These are phyloP conservation scores for Suncus etruscus DNA, from an alignment of 2,113 vertebrate genomes.

Conservation along the genomic window DNA sequence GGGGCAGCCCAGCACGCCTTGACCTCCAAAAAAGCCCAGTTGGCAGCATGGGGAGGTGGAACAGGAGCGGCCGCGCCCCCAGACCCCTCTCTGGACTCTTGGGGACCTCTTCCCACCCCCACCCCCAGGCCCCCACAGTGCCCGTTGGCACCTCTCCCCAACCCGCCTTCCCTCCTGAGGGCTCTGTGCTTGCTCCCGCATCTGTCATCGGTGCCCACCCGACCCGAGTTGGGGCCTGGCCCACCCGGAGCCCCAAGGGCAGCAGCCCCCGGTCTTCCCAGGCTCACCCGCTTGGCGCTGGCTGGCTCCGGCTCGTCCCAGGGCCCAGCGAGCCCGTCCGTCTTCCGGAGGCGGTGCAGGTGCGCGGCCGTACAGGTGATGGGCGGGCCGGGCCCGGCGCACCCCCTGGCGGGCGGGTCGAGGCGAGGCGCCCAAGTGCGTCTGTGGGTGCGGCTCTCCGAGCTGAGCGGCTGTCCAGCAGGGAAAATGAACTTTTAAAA, in stretches of 20 bases:
- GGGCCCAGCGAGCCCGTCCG: conserved; percentile 36
- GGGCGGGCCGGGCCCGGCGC: conserved; percentile 58
- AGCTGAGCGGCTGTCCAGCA: too few species aligned
- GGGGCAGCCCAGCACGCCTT: not conserved
- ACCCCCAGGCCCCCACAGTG: not conserved
- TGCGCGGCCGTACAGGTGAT: conserved; percentile 73
- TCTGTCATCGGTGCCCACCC: not conserved
- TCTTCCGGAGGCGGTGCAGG: conserved; percentile 79
- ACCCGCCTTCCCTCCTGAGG: not conserved
- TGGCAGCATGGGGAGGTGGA: too few species aligned
- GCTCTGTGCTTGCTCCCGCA: not conserved
- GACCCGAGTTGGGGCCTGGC: not conserved
- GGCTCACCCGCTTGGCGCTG: conserved; percentile 62
- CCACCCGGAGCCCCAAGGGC: not conserved
- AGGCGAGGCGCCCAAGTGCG: not conserved
- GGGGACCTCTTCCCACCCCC: not conserved
- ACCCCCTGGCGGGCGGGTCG: conserved; percentile 54
- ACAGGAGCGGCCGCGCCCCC: not conserved
- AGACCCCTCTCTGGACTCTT: not conserved
- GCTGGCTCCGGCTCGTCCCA: not conserved
- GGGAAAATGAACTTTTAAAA: too few species aligned
- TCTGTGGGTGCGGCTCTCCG: not conserved
- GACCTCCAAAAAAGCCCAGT: not conserved
- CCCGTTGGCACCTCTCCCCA: not conserved
- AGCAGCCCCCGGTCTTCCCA: conserved; percentile 29